Evolutionary conservation across 2,113 vertebrate genomes (phyloP).

Genomic region (Chrysemys picta): DNA sequence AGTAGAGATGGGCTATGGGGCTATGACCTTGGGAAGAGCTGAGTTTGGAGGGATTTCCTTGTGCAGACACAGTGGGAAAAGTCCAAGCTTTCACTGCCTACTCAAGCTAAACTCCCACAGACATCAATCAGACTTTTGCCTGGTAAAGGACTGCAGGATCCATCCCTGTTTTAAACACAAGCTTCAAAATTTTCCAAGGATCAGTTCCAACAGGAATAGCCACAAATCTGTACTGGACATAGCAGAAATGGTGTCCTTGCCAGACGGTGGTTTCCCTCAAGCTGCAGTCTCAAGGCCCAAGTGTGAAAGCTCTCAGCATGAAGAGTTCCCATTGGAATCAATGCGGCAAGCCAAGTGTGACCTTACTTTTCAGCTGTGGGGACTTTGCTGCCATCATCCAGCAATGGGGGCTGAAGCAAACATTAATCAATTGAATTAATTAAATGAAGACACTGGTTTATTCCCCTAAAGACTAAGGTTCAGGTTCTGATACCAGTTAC

Average conservation of each 20-base stretch:
- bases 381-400: background rate
- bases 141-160: background rate
- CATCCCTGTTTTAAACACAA: background rate
- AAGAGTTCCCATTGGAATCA: background rate
- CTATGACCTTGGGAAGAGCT: background rate
- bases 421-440: background rate
- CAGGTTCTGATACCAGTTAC: background rate
- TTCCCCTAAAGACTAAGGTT: background rate
- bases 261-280: background rate
- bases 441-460: background rate
- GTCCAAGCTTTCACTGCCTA: background rate
- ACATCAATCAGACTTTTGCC: background rate
- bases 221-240: background rate
- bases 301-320: background rate
- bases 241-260: background rate
- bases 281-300: background rate
- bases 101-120: background rate
- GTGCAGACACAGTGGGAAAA: background rate
- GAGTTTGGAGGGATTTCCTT: background rate
- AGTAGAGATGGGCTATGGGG: background rate
- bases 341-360: background rate
- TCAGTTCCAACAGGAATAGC: background rate
- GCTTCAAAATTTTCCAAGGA: conserved; percentile 10
- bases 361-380: background rate
- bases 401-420: background rate